Evolutionary conservation across 2,888 invertebrate species (phyloP), one percentile per base, ranked within the genome.

Genomic region (Ormyrus pomaceus): DNA sequence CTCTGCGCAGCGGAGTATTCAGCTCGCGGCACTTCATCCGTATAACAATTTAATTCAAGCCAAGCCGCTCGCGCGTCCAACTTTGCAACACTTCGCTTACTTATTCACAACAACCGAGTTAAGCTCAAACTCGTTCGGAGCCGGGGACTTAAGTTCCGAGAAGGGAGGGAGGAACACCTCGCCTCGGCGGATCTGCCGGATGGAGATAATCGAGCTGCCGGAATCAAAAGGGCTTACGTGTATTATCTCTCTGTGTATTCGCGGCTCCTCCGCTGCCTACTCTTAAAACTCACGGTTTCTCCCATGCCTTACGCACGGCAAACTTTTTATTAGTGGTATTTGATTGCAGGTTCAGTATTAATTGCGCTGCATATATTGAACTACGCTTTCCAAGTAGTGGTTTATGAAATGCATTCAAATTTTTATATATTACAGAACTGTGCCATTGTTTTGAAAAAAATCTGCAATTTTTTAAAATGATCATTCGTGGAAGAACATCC

Each of bases 31-130:
- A 76, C 78, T 76, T 79, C 81, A 79, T 72, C 81, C 82, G 90
- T 88, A 89, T 90, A 89, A 89, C 89, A 89, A 89, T 90, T 90
- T 90, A 89, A 90, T 90, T 89, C 88, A 87, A 88, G 86, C 84
- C 85, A 51, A 72, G 68, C 65, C 61, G 9, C 53, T 46, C 34
- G 34, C 34, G 82, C 84, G 83, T 83, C 86, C 84, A 89, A 89
- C 89, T 89, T 89, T 86, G 88, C 88, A 89, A 88, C 89, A 89
- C 89, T 89, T 89, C 88, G 87, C 89, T 90, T 89, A 90, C 89
- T 90, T 89, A 89, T 90, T 89, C 89, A 89, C 89, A 89, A 89
- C 90, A 89, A 89, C 86, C 86, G 87, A 89, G 88, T 89, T 88
- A 77, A 82, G 80, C 82, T 87, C 87, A 86, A 87, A 87, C 88